Conservation (phyloP, 1,140 invertebrate genomes). For the Anoplophora glabripennis region DNA sequence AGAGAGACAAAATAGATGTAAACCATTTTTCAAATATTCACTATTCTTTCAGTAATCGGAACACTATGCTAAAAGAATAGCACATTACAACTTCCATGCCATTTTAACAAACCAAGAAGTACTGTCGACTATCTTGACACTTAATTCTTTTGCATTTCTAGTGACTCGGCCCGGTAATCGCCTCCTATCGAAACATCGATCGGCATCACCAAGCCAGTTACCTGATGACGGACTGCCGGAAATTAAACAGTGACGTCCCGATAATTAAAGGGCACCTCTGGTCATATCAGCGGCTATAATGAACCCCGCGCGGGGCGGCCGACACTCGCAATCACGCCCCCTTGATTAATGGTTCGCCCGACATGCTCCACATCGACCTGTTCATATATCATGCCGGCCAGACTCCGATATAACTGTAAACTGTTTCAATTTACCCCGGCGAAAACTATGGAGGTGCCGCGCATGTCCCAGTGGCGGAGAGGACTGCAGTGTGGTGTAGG, state of each 20-base stretch:
- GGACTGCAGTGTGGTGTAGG: too few relatives aligned
- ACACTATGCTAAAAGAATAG: too few relatives aligned
- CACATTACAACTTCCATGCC: too few relatives aligned
- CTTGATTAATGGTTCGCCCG: slow-evolving; percentile 42
- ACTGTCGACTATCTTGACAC: too few relatives aligned
- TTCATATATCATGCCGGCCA: slow-evolving; percentile 40
- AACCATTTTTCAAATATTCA: too few relatives aligned
- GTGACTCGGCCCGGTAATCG: too few relatives aligned
- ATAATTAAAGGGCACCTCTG: slow-evolving; percentile 40
- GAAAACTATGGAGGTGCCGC: too few relatives aligned
- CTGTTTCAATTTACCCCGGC: slow-evolving; percentile 32
- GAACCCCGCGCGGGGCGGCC: slow-evolving; percentile 29
- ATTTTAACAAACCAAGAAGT: too few relatives aligned
- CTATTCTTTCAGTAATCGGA: too few relatives aligned
- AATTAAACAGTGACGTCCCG: slow-evolving; percentile 41
- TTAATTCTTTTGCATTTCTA: too few relatives aligned
- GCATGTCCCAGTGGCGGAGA: slow-evolving; percentile 19
- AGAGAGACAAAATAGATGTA: too few relatives aligned
- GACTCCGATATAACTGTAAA: slow-evolving; percentile 37
- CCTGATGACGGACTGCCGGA: slow-evolving; percentile 40
- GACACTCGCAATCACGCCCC: slow-evolving; percentile 32
- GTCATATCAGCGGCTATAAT: slow-evolving; percentile 39
- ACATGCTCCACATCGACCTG: slow-evolving; percentile 44
- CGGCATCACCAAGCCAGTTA: slow-evolving; percentile 19
- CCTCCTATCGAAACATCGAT: not conserved